phyloP scores from a whole-genome alignment of 2,797 vertebrate species.

The Adrianichthys oophorus region DNA sequence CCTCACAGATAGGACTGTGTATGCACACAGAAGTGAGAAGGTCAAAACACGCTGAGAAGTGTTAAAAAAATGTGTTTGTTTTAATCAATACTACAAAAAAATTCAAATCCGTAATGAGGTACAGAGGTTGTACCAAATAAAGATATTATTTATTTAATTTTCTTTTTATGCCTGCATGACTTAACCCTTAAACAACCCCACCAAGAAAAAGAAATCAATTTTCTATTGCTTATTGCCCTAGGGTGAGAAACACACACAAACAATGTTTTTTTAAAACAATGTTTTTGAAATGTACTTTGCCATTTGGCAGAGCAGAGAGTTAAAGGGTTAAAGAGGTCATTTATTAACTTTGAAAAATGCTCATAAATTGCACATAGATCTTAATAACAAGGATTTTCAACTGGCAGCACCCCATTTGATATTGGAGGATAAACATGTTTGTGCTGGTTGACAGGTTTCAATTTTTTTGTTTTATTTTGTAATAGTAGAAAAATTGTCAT shows the following conservation, averaged over 20 bases:
- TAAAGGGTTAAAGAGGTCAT: too few species aligned
- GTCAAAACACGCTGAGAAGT: constrained; percentile 32
- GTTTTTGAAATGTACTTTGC: too few species aligned
- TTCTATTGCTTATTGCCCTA: too few species aligned
- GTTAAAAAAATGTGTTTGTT: constrained; percentile 19
- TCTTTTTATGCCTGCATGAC: constrained; percentile 63
- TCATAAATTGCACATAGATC: too few species aligned
- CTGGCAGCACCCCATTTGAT: too few species aligned
- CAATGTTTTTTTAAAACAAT: too few species aligned
- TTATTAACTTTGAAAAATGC: too few species aligned
- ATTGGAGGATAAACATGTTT: constrained; percentile 3
- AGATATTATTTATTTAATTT: constrained; percentile 65
- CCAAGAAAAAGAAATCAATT: constrained; percentile 4
- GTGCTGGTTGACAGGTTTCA: constrained; percentile 18
- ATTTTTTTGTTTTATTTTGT: constrained; percentile 3
- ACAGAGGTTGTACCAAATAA: constrained; percentile 65
- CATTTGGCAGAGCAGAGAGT: too few species aligned
- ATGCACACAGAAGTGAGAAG: constrained; percentile 2
- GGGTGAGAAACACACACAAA: too few species aligned
- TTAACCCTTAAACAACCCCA: too few species aligned
- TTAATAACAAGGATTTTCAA: too few species aligned
- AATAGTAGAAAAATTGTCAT: background rate
- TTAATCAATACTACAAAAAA: too few species aligned
- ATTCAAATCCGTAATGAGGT: constrained; percentile 11
- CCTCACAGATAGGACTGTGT: constrained; percentile 21